Percentiles rank a stretch among this genome's conserved stretches.
phyloP scores from a whole-genome alignment of 2,113 vertebrate genomes.

The Nycticryphes semicollaris region DNA sequence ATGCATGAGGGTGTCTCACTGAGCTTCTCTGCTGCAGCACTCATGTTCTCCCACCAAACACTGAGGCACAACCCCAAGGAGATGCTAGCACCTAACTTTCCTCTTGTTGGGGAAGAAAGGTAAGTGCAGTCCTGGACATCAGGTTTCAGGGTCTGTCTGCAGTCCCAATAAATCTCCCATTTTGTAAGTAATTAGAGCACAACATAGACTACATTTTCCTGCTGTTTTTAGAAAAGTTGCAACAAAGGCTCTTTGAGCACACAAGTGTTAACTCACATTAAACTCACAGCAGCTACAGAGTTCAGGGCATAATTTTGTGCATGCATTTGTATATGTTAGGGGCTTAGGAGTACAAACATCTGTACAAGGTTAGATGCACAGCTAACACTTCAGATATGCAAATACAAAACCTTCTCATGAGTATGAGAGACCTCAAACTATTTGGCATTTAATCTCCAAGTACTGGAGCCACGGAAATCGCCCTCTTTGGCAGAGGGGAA shows the following conservation, averaged over 20 bases:
- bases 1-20: neutral
- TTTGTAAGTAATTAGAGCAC: neutral
- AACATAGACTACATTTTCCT: neutral
- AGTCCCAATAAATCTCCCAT: neutral
- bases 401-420: neutral
- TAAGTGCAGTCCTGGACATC: neutral
- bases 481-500: neutral
- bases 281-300: neutral
- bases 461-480: neutral
- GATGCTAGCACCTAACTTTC: neutral
- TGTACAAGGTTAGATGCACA: neutral
- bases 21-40: fast-evolving
- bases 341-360: neutral
- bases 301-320: neutral
- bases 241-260: neutral
- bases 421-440: neutral
- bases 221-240: neutral
- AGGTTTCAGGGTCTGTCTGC: neutral
- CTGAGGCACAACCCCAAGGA: neutral
- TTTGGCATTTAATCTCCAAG: neutral
- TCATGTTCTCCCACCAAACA: neutral
- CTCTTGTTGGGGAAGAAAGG: neutral
- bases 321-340: neutral
- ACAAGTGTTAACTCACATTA: neutral
- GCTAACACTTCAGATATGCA: neutral